Conservation (phyloP, 2,797 vertebrate genomes). For the Clarias fuscus region DNA sequence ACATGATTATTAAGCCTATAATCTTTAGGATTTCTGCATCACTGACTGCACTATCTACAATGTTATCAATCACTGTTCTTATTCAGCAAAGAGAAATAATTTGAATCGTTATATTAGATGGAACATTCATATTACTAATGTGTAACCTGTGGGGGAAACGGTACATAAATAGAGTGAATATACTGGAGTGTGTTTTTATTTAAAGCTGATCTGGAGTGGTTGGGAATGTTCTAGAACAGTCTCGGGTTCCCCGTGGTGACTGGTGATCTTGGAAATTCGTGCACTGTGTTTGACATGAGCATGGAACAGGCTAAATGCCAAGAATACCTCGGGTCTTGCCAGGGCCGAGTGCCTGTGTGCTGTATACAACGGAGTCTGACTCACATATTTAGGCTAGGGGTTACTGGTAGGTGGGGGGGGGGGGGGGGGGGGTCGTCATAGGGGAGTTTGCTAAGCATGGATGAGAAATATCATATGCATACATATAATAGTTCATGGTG, state of each 20-base stretch:
- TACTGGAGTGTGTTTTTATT: not conserved
- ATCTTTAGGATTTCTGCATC: not conserved
- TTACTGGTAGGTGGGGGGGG: slow-evolving; percentile 17
- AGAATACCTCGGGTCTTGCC: slow-evolving; percentile 69
- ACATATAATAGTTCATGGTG: not conserved
- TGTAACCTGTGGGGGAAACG: not conserved
- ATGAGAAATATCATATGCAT: slow-evolving; percentile 15
- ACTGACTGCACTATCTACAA: not conserved
- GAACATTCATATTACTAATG: not conserved
- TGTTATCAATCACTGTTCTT: not conserved
- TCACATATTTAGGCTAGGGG: slow-evolving; percentile 57
- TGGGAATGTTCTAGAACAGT: slow-evolving; percentile 36
- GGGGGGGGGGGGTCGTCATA: not conserved
- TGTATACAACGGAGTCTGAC: slow-evolving; percentile 5
- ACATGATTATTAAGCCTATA: not conserved
- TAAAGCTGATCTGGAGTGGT: slow-evolving; percentile 1
- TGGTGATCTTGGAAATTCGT: slow-evolving; percentile 15
- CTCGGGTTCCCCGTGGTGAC: not conserved
- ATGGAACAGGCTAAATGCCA: slow-evolving; percentile 64
- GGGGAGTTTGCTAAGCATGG: slow-evolving; percentile 37
- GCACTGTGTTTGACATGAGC: slow-evolving; percentile 53
- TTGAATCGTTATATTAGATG: not conserved
- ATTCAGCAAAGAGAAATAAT: not conserved
- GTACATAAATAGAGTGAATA: not conserved
- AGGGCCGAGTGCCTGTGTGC: slow-evolving; percentile 49